Conservation (phyloP, 2,113 vertebrate species). For the Sceloporus tristichus region DNA sequence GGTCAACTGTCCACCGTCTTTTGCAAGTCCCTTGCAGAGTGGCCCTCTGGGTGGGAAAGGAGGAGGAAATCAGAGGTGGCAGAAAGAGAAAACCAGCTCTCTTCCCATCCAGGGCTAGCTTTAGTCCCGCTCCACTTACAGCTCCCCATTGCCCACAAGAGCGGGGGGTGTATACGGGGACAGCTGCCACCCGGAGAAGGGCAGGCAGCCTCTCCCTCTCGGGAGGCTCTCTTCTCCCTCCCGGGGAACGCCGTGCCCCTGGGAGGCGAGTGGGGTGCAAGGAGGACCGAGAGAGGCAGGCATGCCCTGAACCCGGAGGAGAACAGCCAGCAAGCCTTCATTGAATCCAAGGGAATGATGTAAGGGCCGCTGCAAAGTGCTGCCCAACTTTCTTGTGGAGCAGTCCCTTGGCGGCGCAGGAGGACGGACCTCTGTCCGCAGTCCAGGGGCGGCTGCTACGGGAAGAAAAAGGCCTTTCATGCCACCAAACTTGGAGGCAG, state of each 20-base stretch:
- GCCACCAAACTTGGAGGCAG: too few species aligned
- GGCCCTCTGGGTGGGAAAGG: not conserved
- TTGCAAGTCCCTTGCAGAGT: not conserved
- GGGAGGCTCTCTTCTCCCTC: too few species aligned
- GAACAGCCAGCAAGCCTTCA: not conserved
- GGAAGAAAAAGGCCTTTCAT: too few species aligned
- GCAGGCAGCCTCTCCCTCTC: not conserved
- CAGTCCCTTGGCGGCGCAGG: too few species aligned
- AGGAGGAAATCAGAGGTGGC: not conserved
- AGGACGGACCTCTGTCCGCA: too few species aligned
- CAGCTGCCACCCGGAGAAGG: too few species aligned
- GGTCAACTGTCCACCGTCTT: too few species aligned
- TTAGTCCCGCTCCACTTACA: too few species aligned
- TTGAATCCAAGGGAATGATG: not conserved
- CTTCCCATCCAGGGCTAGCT: not conserved
- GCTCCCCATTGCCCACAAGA: not conserved
- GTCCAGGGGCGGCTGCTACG: too few species aligned
- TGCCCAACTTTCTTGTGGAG: too few species aligned
- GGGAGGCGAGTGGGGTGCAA: too few species aligned
- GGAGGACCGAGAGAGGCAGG: not conserved
- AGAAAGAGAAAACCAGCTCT: not conserved
- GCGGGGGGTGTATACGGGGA: not conserved
- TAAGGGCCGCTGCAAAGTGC: not conserved
- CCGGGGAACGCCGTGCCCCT: too few species aligned
- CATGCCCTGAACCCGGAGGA: not conserved